These are phyloP conservation scores for Congeria kusceri DNA, from an alignment of 2,888 invertebrate species.

Conservation along the genomic window DNA sequence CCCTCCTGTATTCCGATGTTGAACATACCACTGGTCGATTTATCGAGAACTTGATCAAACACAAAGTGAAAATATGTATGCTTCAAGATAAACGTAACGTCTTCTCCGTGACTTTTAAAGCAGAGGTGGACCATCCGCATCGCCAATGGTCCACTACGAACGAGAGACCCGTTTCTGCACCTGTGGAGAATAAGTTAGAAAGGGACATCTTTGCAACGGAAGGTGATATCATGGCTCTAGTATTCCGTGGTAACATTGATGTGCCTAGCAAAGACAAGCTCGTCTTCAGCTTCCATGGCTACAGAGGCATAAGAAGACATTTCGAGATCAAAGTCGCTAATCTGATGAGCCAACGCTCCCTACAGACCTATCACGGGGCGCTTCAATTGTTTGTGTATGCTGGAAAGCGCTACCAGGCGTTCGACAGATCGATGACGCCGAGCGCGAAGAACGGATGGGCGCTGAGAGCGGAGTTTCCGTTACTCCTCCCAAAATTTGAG, in stretches of 20 bases:
- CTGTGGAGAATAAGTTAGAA: no score
- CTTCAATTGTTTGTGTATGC: constrained; percentile 42
- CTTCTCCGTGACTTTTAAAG: constrained; percentile 31
- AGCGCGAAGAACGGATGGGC: constrained; percentile 42
- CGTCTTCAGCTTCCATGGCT: constrained; percentile 53
- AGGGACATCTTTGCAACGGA: constrained; percentile 5
- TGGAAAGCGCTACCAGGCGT: constrained; percentile 8
- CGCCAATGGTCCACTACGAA: not conserved
- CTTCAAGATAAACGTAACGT: constrained; percentile 34
- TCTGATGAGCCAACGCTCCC: constrained; percentile 46
- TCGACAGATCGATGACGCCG: constrained; percentile 28
- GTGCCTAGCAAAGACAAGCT: constrained; percentile 28
- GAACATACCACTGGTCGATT: constrained; percentile 31
- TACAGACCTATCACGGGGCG: constrained; percentile 50
- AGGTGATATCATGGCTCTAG: constrained; percentile 46
- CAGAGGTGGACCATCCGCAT: constrained; percentile 34
- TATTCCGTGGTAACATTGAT: constrained; percentile 53
- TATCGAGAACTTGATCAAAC: constrained; percentile 33
- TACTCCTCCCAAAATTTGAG: constrained; percentile 51
- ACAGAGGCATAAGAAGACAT: constrained; percentile 33
- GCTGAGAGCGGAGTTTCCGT: constrained; percentile 41
- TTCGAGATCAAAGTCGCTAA: constrained; percentile 50
- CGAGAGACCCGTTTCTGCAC: no score
- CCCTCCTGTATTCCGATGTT: constrained; percentile 38
- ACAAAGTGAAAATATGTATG: constrained; percentile 32